Percentiles rank a stretch among this genome's conserved stretches.
phyloP scores from a whole-genome alignment of 2,888 invertebrate genomes.

The Nowickia ferox region DNA sequence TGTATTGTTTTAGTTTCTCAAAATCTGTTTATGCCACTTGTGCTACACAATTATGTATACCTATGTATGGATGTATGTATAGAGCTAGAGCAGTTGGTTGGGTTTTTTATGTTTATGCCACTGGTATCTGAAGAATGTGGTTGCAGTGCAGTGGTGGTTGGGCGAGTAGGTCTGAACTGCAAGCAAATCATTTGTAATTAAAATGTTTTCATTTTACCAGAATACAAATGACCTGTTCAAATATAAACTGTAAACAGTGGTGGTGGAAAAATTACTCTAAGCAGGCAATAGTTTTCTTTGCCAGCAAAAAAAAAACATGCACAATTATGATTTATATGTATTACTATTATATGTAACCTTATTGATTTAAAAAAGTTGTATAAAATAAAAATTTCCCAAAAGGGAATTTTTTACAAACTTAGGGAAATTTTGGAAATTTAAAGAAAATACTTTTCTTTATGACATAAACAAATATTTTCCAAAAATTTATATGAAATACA shows the following conservation, averaged over 20 bases:
- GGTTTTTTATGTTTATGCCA: background rate
- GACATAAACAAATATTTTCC: too few species aligned
- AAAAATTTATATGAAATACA: too few species aligned
- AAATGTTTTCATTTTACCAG: conserved; percentile 57
- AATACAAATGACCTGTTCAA: conserved; percentile 59
- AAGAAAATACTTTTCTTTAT: too few species aligned
- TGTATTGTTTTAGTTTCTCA: conserved; percentile 43
- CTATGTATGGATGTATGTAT: background rate
- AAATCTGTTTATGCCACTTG: conserved; percentile 59
- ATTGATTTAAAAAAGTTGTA: too few species aligned
- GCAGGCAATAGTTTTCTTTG: too few species aligned
- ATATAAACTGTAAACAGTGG: conserved; percentile 28
- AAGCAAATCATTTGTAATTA: conserved; percentile 66
- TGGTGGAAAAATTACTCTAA: background rate
- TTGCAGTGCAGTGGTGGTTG: background rate
- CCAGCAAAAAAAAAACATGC: too few species aligned
- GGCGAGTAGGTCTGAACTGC: background rate
- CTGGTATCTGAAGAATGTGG: background rate
- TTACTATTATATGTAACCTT: background rate
- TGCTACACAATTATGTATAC: conserved; percentile 41
- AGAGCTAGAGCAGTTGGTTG: conserved; percentile 4
- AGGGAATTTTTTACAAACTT: too few species aligned
- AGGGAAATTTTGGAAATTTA: too few species aligned
- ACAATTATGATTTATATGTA: too few species aligned
- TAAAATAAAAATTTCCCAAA: too few species aligned